phyloP scores from a whole-genome alignment of 2,797 vertebrate genomes.

The Sebastes taczanowskii region DNA sequence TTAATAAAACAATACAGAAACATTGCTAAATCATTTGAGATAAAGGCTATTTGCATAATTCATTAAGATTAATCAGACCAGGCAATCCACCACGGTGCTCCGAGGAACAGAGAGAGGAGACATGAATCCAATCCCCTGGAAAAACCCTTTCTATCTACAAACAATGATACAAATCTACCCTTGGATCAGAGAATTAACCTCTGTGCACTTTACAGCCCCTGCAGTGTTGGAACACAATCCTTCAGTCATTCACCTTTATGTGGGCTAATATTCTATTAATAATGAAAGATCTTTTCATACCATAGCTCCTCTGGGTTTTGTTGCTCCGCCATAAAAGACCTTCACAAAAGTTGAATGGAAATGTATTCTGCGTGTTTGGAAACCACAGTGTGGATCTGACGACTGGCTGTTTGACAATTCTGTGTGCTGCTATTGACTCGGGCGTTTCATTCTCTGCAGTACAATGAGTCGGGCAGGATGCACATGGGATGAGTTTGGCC shows the following conservation, averaged over 20 bases:
- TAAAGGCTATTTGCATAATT: conserved; percentile 88
- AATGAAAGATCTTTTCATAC: conserved; percentile 75
- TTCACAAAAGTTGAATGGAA: conserved; percentile 66
- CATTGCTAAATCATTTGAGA: conserved; percentile 87
- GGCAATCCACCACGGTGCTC: conserved; percentile 76
- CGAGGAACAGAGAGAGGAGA: conserved; percentile 68
- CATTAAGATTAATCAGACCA: conserved; percentile 87
- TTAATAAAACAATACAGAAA: conserved; percentile 89
- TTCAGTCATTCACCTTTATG: conserved; percentile 77
- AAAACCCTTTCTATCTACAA: conserved; percentile 81
- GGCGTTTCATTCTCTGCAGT: conserved; percentile 24
- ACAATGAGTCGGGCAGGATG: conserved; percentile 11
- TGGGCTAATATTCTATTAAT: conserved; percentile 80
- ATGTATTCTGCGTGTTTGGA: conserved; percentile 46
- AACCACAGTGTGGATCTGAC: conserved; percentile 44
- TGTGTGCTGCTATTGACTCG: conserved; percentile 13
- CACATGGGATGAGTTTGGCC: conserved; percentile 10
- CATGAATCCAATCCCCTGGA: conserved; percentile 71
- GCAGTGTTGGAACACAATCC: conserved; percentile 76
- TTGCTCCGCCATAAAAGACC: conserved; percentile 64
- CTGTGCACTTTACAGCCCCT: conserved; percentile 73
- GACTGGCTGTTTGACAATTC: conserved; percentile 46
- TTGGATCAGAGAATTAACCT: conserved; percentile 85
- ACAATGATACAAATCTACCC: conserved; percentile 84
- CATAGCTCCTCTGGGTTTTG: conserved; percentile 64